Evolutionary conservation across 2,797 vertebrate genomes (phyloP).

Genomic region (Masticophis lateralis): DNA sequence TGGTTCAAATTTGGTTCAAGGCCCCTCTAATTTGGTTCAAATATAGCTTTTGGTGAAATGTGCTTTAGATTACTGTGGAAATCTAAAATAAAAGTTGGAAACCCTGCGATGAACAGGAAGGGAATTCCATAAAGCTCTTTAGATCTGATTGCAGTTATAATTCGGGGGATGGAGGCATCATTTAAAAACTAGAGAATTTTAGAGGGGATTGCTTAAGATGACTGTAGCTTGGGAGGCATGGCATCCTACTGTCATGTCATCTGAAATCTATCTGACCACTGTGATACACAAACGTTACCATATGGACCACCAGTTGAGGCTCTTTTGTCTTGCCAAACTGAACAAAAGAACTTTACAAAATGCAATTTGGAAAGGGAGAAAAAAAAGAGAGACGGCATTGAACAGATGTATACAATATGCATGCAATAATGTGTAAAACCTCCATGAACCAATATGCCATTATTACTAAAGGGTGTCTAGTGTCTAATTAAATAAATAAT

Average conservation of each 20-base stretch:
- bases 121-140: not conserved
- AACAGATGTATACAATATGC: not conserved
- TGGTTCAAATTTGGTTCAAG: not conserved
- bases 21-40: not conserved
- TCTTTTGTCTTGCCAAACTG: not conserved
- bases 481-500: not conserved
- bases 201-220: too few species aligned
- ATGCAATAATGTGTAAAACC: not conserved
- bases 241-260: not conserved
- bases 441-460: not conserved
- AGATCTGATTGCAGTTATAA: not conserved
- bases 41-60: not conserved
- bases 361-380: not conserved
- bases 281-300: not conserved
- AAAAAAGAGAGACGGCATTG: not conserved
- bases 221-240: not conserved
- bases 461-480: not conserved
- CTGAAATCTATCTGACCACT: too few species aligned
- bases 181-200: too few species aligned
- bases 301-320: not conserved
- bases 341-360: not conserved
- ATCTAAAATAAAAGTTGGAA: not conserved
- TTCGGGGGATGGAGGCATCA: not conserved
- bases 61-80: not conserved
- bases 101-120: not conserved